Base-by-base conservation (phyloP, 1,140 invertebrate species). In the Drosophila repletoides region DNA sequence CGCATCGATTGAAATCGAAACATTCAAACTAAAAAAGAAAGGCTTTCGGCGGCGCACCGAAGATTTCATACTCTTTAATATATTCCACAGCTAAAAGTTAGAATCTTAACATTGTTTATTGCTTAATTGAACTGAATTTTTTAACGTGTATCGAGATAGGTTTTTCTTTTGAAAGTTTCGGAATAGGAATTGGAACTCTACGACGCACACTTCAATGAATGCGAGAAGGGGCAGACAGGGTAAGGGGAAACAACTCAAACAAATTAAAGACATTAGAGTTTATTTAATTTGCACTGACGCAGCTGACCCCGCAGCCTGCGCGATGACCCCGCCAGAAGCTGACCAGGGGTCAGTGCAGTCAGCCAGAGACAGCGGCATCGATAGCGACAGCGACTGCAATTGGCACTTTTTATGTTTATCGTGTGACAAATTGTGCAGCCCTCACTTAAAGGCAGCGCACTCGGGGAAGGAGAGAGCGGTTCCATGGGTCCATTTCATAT, bases 201-300 rank as follows among this genome's bases (percentile, higher is more conserved):
- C n/a, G n/a, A n/a, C n/a, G n/a, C n/a, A n/a, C n/a, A n/a, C n/a
- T n/a, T n/a, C n/a, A n/a, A 14, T 14, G 43, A 5, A 26, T 26
- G 43, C 10, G 17, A 24, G 31, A 40, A 46, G 19, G 41, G 38
- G 31, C 19, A 19, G 45, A 24, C 22, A 24, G 43, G 43, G 38
- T 53, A 14, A 26, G 63, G 40, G 45, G n/a, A n/a, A n/a, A n/a
- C 72, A 74, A 75, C 64, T 86, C 80, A 86, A 76, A 86, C 80
- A 86, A 86, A 86, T 86, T 86, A 86, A 86, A 86, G 81, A 73
- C 81, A 86, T 86, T 80, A 80, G 81, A 86, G 67, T 86, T 86
- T 71, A 86, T 86, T 86, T 86, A 86, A 86, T 86, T 86, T 86
- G 74, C 77, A 74, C 68, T 55, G 53, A 40, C 55, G 22, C 76